Evolutionary conservation across 2,113 vertebrate genomes (phyloP), one percentile per base, ranked within the genome.

Genomic region (Agapornis roseicollis): DNA sequence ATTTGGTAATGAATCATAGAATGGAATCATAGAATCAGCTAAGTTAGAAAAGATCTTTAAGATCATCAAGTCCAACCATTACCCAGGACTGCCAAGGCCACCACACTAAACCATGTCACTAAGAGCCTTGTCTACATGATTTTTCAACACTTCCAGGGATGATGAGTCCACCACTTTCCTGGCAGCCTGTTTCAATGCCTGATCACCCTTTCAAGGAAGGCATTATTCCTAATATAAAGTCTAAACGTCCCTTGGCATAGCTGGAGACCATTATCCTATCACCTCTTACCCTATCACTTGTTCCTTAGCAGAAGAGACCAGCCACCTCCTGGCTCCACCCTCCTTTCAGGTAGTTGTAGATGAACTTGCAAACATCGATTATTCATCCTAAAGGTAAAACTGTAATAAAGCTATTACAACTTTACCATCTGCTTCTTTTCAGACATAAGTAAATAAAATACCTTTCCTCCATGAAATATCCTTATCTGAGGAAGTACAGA

Each of bases 401-500:
- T 82, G 27, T 76, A 93, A 91, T 60, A 89, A 88, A 80, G 42
- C 39, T 74, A 29, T 78, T 78, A 86, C 88, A 86, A 70, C 60
- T 85, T 95, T 25, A 78, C 69, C 1, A 46, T 85, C 42, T 87
- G 39, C 56, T 84, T 25, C 44, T 95, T 94, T 69, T 91, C 56
- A 87, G 17, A 29, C 4, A 1, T 52, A 72, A 91, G 80, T 92
- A 91, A 95, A 96, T 89, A 91, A 90, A 87, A 90, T n/a, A 74
- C 20, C 88, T 74, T 64, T 79, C 11, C 52, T 85, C 73, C 52
- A 65, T n/a, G 61, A 92, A 94, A 89, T 47, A 87, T 52, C 41
- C 61, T 92, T 97, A 90, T 94, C 89, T 95, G 84, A 3, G 19
- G 73, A 89, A 81, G 39, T 44, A 89, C 65, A 93, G 89, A 68